phyloP scores from a whole-genome alignment of 2,113 vertebrate species.

The Caranx ignobilis region DNA sequence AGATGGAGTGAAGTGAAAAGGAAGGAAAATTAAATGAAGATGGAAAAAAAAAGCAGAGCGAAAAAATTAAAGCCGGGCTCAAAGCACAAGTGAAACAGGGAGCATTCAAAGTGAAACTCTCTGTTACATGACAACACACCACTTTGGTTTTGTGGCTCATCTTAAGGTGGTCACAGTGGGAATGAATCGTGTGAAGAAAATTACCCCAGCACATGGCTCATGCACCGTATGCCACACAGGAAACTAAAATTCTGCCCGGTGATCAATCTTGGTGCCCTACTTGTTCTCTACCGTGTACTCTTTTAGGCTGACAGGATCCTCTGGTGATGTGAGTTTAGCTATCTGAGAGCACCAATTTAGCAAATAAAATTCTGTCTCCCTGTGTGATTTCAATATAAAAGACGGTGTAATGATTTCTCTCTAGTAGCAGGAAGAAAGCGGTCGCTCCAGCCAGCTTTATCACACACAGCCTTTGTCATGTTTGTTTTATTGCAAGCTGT shows the following conservation, averaged over 20 bases:
- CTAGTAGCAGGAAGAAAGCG: slow-evolving; percentile 31
- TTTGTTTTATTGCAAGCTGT: slow-evolving; percentile 71
- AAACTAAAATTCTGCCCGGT: slow-evolving; percentile 55
- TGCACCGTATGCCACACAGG: slow-evolving; percentile 42
- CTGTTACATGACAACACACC: slow-evolving; percentile 21
- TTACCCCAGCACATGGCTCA: not conserved
- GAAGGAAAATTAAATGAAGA: slow-evolving; percentile 65
- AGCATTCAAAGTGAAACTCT: slow-evolving; percentile 37
- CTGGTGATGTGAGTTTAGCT: slow-evolving; percentile 54
- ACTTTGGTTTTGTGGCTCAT: slow-evolving; percentile 28
- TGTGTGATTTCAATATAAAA: slow-evolving; percentile 51
- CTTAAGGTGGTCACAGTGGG: slow-evolving; percentile 47
- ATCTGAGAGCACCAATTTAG: slow-evolving; percentile 53
- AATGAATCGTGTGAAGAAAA: slow-evolving; percentile 43
- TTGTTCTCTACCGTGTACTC: slow-evolving; percentile 44
- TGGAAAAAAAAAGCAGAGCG: slow-evolving; percentile 40
- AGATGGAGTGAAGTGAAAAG: slow-evolving; percentile 60
- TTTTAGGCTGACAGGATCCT: slow-evolving; percentile 53
- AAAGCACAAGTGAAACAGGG: slow-evolving; percentile 49
- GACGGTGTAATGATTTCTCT: slow-evolving; percentile 55
- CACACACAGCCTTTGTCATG: slow-evolving; percentile 64
- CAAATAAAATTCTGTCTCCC: slow-evolving; percentile 61
- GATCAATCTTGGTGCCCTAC: slow-evolving; percentile 71
- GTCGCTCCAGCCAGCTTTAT: slow-evolving; percentile 59
- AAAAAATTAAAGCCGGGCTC: slow-evolving; percentile 53